Percentiles rank a stretch among this genome's conserved stretches.
Conservation (phyloP, 2,113 vertebrate genomes). For the Toxotes chatareus region DNA sequence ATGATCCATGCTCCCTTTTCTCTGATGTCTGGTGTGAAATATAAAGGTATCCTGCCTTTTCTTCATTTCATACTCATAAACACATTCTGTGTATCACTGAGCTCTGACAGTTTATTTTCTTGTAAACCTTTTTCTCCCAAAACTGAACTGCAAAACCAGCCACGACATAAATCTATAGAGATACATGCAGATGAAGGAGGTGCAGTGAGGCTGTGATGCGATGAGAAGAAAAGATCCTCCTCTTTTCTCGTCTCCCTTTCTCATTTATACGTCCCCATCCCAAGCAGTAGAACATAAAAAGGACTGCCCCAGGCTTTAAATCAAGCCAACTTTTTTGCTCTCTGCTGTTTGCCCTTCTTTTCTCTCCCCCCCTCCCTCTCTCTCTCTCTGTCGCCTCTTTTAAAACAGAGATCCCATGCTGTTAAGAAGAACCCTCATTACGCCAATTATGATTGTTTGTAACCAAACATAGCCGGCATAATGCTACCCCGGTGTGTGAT, state of each 20-base stretch:
- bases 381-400: background rate
- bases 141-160: background rate
- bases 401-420: too few relatives aligned
- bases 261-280: slow-evolving; percentile 9
- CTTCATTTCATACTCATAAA: background rate
- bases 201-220: background rate
- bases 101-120: too few relatives aligned
- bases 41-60: background rate
- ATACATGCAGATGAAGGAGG: background rate
- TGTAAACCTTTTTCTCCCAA: too few relatives aligned
- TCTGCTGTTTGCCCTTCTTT: background rate
- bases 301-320: slow-evolving; percentile 24
- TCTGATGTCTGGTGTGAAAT: background rate
- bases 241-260: background rate
- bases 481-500: too few relatives aligned
- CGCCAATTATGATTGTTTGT: too few relatives aligned
- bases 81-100: background rate
- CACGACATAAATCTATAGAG: background rate
- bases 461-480: too few relatives aligned
- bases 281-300: slow-evolving; percentile 23
- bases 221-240: background rate
- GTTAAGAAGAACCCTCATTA: too few relatives aligned
- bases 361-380: background rate
- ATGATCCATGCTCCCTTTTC: too few relatives aligned
- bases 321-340: slow-evolving; percentile 6